Evolutionary conservation across 2,888 invertebrate genomes (phyloP), one percentile per base, ranked within the genome.

Genomic region (Polia nebulosa): DNA sequence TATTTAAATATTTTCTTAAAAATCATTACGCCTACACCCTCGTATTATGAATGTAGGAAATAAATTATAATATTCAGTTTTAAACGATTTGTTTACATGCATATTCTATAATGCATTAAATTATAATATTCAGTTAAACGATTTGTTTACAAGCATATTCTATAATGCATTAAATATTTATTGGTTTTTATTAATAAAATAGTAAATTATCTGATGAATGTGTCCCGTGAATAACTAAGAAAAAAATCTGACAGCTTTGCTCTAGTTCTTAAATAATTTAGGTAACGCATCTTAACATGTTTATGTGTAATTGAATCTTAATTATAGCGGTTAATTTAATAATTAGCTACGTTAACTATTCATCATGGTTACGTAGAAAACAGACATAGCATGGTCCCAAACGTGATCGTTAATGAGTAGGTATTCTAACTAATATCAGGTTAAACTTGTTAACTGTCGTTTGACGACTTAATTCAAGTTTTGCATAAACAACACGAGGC

Each of bases 331-430:
- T n/a, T n/a, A n/a, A n/a, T n/a, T n/a, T n/a, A n/a, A n/a, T n/a
- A n/a, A n/a, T n/a, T n/a, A n/a, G n/a, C n/a, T n/a, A n/a, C n/a
- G n/a, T 32, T 36, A n/a, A 25, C 45, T 36, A 25, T 20, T 11
- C 34, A 22, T 41, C 60, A 27, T 39, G 2, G 15, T 22, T 29
- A 27, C 27, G n/a, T 17, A 32, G 11, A 51, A 39, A 45, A 39
- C 36, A 63, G 36, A 41, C 8, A 15, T 13, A n/a, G 25, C 32
- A 44, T 63, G 59, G 3, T 2, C 6, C 6, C 7, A 44, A 79
- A 79, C 76, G 63, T 74, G 63, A 75, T 57, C 15, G 45, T 53
- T 56, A 75, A 75, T 63, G 20, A 47, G 11, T 45, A n/a, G 25
- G 29, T 61, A 20, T 41, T 60, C 27, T 3, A 22, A 55, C 45